Evolutionary conservation across 2,797 vertebrate genomes (phyloP), one percentile per base, ranked within the genome.

Genomic region (Pseudotriccus pelzelni): DNA sequence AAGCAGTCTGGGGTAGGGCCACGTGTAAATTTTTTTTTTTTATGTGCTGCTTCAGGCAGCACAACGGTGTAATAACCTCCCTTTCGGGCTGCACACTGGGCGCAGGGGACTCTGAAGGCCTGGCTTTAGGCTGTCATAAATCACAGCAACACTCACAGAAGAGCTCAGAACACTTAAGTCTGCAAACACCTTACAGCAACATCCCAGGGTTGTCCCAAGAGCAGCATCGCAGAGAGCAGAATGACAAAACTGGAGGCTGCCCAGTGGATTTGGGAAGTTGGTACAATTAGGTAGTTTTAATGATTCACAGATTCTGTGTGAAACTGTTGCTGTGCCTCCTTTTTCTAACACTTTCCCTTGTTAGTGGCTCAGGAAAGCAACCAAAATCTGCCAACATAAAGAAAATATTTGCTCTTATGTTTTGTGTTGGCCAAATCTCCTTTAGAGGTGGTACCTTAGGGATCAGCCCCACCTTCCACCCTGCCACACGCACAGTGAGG

Each of bases 271-370:
- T 23, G 64, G 88, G 68, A 50, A 84, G 62, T 56, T 34, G n/a
- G 41, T 56, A 21, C 41, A 53, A 0, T 43, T 47, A 8, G 0
- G 4, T 30, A 7, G 22, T 72, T 50, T 39, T 10, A 1, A 1
- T 37, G 8, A 50, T 49, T 90, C 63, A 18, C 25, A 11, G 63
- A 11, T 12, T 23, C 53, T 6, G 21, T 10, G 46, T 63, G 47
- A 47, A 80, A 13, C 9, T 55, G 39, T 24, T 47, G 62, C 37
- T 55, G 7, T 2, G 12, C 19, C 13, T 66, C 27, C 70, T 63
- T 52, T 68, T 69, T 28, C 67, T 84, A 56, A 74, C 69, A 7
- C 80, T 70, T 68, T 91, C 62, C 81, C 55, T 16, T 56, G 47
- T 25, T 25, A 20, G 46, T 36, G 46, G 7, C 53, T 63, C 69